Conservation (phyloP, 2,797 vertebrate genomes). For the Chelidonichthys spinosus region DNA sequence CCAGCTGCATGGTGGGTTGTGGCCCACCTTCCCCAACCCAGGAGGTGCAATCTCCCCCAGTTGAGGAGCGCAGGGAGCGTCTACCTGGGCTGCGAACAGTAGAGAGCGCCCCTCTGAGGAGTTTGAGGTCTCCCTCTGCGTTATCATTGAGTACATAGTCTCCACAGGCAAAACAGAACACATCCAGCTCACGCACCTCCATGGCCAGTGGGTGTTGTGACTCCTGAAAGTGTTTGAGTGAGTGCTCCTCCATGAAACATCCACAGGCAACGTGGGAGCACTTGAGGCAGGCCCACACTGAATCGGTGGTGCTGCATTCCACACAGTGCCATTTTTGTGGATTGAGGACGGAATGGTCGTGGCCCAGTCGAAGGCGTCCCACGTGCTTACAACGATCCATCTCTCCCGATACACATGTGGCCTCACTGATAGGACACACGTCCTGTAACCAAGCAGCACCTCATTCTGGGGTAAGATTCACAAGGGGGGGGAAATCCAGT, state of each 20-base stretch:
- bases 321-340: constrained; percentile 97
- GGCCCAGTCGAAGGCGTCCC: constrained; percentile 94
- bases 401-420: constrained; percentile 87
- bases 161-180: constrained; percentile 96
- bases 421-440: constrained; percentile 83
- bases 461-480: constrained; percentile 71
- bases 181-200: constrained; percentile 96
- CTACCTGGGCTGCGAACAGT: constrained; percentile 89
- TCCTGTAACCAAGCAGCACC: constrained; percentile 72
- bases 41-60: constrained; percentile 76
- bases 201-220: constrained; percentile 94
- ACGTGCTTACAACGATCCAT: constrained; percentile 99
- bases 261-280: constrained; percentile 98
- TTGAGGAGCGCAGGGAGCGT: constrained; percentile 91
- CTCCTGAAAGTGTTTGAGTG: constrained; percentile 93
- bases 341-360: constrained; percentile 98
- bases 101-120: constrained; percentile 93
- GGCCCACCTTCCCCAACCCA: constrained; percentile 79
- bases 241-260: constrained; percentile 95
- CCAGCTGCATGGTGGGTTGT: constrained; percentile 90
- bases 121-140: constrained; percentile 94
- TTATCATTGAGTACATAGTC: constrained; percentile 99
- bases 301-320: constrained; percentile 94
- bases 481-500: background rate
- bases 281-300: constrained; percentile 98